These are phyloP conservation scores for Syritta pipiens DNA, from an alignment of 2,888 invertebrate genomes.

Conservation along the genomic window DNA sequence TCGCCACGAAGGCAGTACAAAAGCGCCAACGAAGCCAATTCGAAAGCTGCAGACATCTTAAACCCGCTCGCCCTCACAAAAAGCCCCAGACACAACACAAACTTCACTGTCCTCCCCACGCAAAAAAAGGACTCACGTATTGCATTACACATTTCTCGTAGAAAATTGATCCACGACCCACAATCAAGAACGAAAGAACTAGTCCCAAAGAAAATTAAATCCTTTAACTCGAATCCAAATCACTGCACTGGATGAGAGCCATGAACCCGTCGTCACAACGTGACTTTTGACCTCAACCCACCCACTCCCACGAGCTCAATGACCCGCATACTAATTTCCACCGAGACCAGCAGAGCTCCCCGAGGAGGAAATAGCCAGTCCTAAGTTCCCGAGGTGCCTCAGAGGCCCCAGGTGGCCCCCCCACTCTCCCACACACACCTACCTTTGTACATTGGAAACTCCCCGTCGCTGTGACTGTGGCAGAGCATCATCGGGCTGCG, in stretches of 20 bases:
- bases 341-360: not conserved
- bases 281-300: not conserved
- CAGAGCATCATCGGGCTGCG: slow-evolving; percentile 90
- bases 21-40: too few relatives aligned
- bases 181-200: not conserved
- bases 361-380: not conserved
- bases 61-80: too few relatives aligned
- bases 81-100: too few relatives aligned
- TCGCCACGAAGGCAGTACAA: too few relatives aligned
- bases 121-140: too few relatives aligned
- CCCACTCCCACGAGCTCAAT: not conserved
- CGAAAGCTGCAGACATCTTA: too few relatives aligned
- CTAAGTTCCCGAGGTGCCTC: not conserved
- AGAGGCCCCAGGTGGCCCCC: not conserved
- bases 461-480: slow-evolving; percentile 91
- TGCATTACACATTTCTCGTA: too few relatives aligned
- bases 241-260: slow-evolving; percentile 15
- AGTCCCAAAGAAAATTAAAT: slow-evolving; percentile 1
- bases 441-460: slow-evolving; percentile 92
- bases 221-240: slow-evolving; percentile 16
- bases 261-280: too few relatives aligned
- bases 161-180: slow-evolving; percentile 6
- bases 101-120: too few relatives aligned
- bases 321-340: slow-evolving; percentile 33
- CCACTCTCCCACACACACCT: slow-evolving; percentile 70